Conservation (phyloP, 2,888 invertebrate species). For the Dasypolia templi region DNA sequence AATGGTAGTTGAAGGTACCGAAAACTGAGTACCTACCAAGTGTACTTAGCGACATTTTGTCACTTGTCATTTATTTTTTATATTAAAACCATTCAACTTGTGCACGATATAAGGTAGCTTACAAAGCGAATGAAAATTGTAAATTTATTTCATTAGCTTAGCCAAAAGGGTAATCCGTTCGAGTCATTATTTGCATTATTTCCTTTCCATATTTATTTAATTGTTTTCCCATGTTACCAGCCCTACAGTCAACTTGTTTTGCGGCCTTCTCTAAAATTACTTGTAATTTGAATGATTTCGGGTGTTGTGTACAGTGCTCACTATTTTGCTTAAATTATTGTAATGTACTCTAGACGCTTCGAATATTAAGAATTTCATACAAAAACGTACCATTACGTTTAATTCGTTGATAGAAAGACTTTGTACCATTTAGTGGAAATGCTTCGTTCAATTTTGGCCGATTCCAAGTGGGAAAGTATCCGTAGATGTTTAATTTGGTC, state of each 20-base stretch:
- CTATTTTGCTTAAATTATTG: slow-evolving; percentile 58
- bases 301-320: slow-evolving; percentile 57
- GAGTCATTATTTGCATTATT: neutral
- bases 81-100: neutral
- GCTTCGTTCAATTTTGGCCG: neutral
- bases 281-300: slow-evolving; percentile 64
- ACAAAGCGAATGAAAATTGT: neutral
- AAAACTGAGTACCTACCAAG: neutral
- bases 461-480: neutral
- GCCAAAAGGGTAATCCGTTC: neutral
- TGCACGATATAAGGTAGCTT: neutral
- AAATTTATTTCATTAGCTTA: neutral
- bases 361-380: slow-evolving; percentile 36
- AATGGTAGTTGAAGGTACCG: too few species aligned
- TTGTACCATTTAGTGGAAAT: slow-evolving; percentile 36
- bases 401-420: slow-evolving; percentile 42
- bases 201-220: neutral
- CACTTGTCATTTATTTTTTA: neutral
- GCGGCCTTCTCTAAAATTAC: slow-evolving; percentile 61
- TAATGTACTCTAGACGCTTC: slow-evolving; percentile 36
- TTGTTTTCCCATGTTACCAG: slow-evolving; percentile 15
- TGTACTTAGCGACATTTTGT: neutral
- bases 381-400: slow-evolving; percentile 41
- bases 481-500: neutral
- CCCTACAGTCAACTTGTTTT: slow-evolving; percentile 41